Percentiles rank a stretch among this genome's conserved stretches.
These are phyloP conservation scores for Typhlichthys eigenmanni DNA, from an alignment of 2,797 vertebrate genomes.

Conservation along the genomic window DNA sequence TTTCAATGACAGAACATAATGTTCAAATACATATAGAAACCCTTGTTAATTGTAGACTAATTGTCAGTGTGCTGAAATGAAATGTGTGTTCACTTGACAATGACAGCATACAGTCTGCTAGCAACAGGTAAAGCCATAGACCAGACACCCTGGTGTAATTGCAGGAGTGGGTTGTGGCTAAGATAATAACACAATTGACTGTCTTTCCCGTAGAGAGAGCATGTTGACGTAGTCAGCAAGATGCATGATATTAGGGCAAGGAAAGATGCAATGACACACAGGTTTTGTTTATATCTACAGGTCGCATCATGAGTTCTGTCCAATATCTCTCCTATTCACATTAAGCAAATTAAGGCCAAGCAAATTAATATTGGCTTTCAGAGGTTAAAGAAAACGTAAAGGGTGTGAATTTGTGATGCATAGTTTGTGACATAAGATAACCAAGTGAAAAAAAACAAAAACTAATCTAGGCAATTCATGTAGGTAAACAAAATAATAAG, in stretches of 20 bases:
- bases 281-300: not conserved
- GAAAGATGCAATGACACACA: constrained; percentile 15
- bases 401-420: not conserved
- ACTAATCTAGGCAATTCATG: no score
- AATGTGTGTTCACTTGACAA: not conserved
- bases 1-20: no score
- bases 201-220: constrained; percentile 42
- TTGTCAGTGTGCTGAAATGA: not conserved
- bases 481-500: no score
- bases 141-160: constrained; percentile 49
- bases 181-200: constrained; percentile 57
- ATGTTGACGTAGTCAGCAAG: constrained; percentile 35
- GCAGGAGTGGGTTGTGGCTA: constrained; percentile 40
- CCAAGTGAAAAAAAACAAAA: not conserved
- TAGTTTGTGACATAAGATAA: not conserved
- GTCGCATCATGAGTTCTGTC: not conserved
- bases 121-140: constrained; percentile 29
- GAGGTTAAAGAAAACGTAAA: not conserved
- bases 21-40: no score
- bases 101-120: constrained; percentile 15
- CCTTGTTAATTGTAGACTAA: no score
- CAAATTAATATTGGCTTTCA: constrained; percentile 5
- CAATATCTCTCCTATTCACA: not conserved
- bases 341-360: not conserved
- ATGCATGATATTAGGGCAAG: constrained; percentile 15